A percentile compares a stretch with the other conserved stretches of the same genome.
These are phyloP conservation scores for Bos indicus DNA, from an alignment of 2,113 vertebrate genomes.

Conservation along the genomic window DNA sequence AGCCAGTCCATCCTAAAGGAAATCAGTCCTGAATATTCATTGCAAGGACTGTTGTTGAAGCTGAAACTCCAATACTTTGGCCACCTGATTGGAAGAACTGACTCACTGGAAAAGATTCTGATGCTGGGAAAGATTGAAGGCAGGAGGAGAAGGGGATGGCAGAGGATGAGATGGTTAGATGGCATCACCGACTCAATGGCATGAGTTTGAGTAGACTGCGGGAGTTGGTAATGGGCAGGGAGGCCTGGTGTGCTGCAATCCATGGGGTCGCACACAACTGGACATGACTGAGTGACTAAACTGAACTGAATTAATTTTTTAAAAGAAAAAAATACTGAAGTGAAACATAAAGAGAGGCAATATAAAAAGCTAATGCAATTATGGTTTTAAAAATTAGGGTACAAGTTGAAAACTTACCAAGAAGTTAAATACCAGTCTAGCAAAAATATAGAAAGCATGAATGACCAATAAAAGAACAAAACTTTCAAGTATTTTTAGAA, in stretches of 20 bases:
- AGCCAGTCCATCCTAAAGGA: neutral
- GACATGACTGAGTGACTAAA: neutral
- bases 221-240: neutral
- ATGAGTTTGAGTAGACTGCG: neutral
- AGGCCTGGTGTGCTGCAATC: neutral
- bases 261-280: accelerated
- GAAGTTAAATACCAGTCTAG: neutral
- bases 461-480: neutral
- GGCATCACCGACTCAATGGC: neutral
- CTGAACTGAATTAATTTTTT: neutral
- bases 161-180: neutral
- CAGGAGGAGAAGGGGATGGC: neutral
- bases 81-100: neutral
- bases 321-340: neutral
- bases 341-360: neutral
- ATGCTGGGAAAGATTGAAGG: neutral
- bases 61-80: neutral
- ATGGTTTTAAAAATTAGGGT: neutral
- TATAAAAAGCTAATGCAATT: neutral
- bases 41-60: neutral
- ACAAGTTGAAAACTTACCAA: neutral
- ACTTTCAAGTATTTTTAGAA: neutral
- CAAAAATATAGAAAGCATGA: neutral
- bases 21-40: neutral
- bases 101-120: neutral